These are phyloP conservation scores for Scopus umbretta DNA, from an alignment of 2,113 vertebrate species.

Conservation along the genomic window DNA sequence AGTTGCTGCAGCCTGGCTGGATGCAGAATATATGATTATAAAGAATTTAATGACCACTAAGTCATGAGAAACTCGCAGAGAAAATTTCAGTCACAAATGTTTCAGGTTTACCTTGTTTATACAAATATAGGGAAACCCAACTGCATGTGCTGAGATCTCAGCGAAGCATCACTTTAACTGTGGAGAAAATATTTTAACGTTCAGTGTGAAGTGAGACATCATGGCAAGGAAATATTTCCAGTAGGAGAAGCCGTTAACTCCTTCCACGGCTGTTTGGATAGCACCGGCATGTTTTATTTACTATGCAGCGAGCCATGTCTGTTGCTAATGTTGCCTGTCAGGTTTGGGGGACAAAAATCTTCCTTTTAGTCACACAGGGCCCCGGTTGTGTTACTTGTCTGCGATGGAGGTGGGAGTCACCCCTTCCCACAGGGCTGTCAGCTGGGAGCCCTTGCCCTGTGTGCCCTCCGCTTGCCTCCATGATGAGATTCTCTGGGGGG, in stretches of 20 bases:
- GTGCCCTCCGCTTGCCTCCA: fast-evolving
- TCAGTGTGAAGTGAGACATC: not conserved
- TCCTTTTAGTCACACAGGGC: not conserved
- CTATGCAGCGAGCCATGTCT: not conserved
- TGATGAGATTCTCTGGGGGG: not conserved
- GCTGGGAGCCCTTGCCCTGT: fast-evolving
- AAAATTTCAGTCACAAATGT: not conserved
- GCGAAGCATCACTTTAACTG: not conserved
- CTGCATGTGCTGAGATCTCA: not conserved
- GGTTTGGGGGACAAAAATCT: not conserved
- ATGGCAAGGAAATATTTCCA: not conserved
- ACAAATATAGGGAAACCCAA: not conserved
- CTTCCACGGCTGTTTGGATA: not conserved
- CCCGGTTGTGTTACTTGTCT: not conserved
- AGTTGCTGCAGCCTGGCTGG: not conserved
- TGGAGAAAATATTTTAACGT: not conserved
- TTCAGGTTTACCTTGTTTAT: not conserved
- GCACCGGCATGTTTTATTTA: not conserved
- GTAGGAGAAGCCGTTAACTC: not conserved
- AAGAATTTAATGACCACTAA: not conserved
- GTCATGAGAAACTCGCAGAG: not conserved
- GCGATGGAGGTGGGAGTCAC: not conserved
- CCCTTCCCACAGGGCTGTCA: not conserved
- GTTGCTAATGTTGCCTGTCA: not conserved
- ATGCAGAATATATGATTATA: not conserved